Conservation (phyloP, 2,888 invertebrate species). For the Hermaeophaga mercurialis region DNA sequence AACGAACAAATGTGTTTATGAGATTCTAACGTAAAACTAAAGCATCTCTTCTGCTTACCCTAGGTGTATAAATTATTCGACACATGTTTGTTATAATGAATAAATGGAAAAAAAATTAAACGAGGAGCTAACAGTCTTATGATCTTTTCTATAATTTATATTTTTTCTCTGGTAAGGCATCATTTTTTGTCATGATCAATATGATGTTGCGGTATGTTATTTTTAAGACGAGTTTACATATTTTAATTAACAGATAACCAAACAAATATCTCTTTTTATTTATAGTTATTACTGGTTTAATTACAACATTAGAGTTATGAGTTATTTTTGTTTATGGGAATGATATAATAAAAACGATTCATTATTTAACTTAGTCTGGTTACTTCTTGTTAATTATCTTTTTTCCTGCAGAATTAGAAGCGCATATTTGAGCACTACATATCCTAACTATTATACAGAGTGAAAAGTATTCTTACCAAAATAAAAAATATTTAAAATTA, state of each 20-base stretch:
- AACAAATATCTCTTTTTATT: background rate
- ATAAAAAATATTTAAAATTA: no score
- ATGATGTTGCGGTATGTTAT: background rate
- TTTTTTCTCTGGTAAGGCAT: background rate
- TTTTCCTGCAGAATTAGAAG: no score
- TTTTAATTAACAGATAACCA: background rate
- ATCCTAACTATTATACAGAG: no score
- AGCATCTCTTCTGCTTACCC: no score
- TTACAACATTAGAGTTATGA: background rate
- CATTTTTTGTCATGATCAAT: background rate
- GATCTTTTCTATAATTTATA: slow-evolving; percentile 6
- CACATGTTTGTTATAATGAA: slow-evolving; percentile 6
- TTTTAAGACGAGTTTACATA: background rate
- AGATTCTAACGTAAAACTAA: no score
- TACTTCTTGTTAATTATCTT: no score
- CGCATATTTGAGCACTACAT: no score
- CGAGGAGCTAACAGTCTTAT: slow-evolving; percentile 6
- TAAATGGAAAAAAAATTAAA: slow-evolving; percentile 1
- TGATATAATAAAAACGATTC: background rate
- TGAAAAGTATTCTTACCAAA: no score
- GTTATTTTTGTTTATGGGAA: slow-evolving; percentile 1
- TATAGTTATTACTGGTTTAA: slow-evolving; percentile 2
- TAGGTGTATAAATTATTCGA: no score
- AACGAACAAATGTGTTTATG: no score
- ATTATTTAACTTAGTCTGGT: no score